phyloP scores from a whole-genome alignment of 2,888 invertebrate species.

The Lycocerus yunnanus region DNA sequence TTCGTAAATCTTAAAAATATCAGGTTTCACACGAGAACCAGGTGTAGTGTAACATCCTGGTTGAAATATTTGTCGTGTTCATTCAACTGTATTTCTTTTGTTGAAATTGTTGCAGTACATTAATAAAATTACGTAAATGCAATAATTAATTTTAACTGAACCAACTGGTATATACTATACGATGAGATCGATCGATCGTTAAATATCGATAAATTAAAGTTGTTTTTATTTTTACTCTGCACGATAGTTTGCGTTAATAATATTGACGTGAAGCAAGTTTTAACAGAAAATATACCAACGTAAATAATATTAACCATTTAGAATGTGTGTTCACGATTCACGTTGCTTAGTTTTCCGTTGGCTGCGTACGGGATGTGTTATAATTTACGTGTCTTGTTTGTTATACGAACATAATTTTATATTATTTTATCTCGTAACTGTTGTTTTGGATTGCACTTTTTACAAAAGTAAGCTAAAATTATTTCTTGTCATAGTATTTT shows the following conservation, averaged over 20 bases:
- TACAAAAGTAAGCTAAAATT: neutral
- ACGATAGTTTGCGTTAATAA: constrained; percentile 4
- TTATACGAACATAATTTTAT: neutral
- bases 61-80: neutral
- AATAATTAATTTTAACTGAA: neutral
- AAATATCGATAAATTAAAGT: neutral
- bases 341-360: constrained; percentile 34
- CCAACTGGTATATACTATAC: too few relatives aligned
- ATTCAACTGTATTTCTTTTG: neutral
- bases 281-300: constrained; percentile 21
- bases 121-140: neutral
- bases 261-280: constrained; percentile 20
- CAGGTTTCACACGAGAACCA: neutral
- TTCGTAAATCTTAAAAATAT: neutral
- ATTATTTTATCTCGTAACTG: neutral
- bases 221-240: neutral
- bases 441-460: neutral
- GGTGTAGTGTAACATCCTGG: neutral
- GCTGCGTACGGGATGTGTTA: constrained; percentile 31
- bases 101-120: neutral
- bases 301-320: constrained; percentile 33
- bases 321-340: constrained; percentile 28
- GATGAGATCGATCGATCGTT: neutral
- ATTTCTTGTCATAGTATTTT: neutral
- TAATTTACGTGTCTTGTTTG: constrained; percentile 15